Percentiles rank a stretch among this genome's conserved stretches.
phyloP scores from a whole-genome alignment of 2,797 vertebrate species.

The Emydoidea blandingii region DNA sequence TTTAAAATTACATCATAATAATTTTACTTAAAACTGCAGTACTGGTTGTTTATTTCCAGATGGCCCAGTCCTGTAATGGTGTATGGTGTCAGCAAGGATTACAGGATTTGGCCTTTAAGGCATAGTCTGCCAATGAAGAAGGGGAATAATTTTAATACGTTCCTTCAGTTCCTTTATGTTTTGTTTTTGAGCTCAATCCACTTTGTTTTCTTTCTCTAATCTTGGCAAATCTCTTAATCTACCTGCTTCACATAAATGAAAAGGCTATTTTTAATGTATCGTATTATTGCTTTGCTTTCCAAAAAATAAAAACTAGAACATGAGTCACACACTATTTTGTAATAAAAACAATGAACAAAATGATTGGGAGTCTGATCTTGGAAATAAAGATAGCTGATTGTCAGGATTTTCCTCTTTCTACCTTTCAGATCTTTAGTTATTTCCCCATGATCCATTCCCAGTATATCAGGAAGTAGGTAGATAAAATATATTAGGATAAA shows the following conservation, averaged over 20 bases:
- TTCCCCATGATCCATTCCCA: slow-evolving; percentile 29
- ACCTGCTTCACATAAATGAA: slow-evolving; percentile 30
- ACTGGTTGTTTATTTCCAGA: background rate
- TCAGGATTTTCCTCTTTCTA: background rate
- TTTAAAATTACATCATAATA: slow-evolving; percentile 6
- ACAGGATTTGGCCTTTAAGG: background rate
- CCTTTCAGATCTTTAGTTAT: slow-evolving; percentile 31
- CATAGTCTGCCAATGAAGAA: background rate
- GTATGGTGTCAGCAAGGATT: background rate
- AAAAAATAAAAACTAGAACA: slow-evolving; percentile 36
- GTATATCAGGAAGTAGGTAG: background rate
- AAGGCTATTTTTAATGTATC: slow-evolving; percentile 63
- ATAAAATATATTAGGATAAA: background rate
- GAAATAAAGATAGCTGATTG: slow-evolving; percentile 20
- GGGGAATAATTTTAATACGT: background rate
- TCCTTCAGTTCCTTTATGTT: background rate
- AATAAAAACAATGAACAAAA: background rate
- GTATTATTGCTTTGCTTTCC: slow-evolving; percentile 51
- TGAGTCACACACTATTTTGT: background rate
- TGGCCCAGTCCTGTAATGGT: background rate
- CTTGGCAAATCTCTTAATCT: slow-evolving; percentile 56
- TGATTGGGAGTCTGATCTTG: background rate
- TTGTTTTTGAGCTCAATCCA: background rate
- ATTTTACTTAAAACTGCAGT: background rate
- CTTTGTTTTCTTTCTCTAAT: slow-evolving; percentile 40